Conservation (phyloP, 2,113 vertebrate genomes). For the Perca fluviatilis region DNA sequence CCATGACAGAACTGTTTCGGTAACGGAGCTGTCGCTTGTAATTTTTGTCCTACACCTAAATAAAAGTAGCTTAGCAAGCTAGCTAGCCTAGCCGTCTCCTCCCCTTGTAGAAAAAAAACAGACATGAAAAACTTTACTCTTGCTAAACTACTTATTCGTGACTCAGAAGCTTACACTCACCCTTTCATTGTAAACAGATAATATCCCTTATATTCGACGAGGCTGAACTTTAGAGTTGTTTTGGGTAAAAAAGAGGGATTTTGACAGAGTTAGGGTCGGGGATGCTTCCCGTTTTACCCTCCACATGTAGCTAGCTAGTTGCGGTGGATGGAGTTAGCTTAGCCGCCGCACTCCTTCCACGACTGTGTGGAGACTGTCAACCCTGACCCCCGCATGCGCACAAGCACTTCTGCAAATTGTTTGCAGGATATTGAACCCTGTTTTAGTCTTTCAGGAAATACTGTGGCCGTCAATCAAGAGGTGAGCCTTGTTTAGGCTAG, state of each 20-base stretch:
- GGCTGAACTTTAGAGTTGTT: slow-evolving; percentile 70
- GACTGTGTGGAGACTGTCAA: slow-evolving; percentile 75
- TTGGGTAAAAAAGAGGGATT: slow-evolving; percentile 62
- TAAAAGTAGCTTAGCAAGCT: slow-evolving; percentile 65
- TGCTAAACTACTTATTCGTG: slow-evolving; percentile 65
- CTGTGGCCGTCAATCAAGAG: neutral
- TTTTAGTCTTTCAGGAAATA: slow-evolving; percentile 32
- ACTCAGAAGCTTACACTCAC: slow-evolving; percentile 80
- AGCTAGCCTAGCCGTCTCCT: slow-evolving; percentile 71
- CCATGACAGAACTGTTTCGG: neutral
- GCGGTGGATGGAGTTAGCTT: slow-evolving; percentile 78
- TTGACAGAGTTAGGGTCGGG: slow-evolving; percentile 80
- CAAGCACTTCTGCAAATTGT: neutral
- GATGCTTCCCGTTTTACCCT: slow-evolving; percentile 84
- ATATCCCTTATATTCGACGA: slow-evolving; percentile 71
- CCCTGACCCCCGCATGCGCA: slow-evolving; percentile 82
- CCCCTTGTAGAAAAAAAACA: slow-evolving; percentile 71
- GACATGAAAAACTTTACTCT: slow-evolving; percentile 81
- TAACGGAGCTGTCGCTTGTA: neutral
- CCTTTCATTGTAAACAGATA: slow-evolving; percentile 86
- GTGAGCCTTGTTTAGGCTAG: neutral
- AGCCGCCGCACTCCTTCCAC: slow-evolving; percentile 78
- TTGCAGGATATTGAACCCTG: neutral
- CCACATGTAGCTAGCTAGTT: slow-evolving; percentile 88
- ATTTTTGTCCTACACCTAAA: neutral